Conservation (phyloP, 2,113 vertebrate genomes). For the Scomber scombrus region DNA sequence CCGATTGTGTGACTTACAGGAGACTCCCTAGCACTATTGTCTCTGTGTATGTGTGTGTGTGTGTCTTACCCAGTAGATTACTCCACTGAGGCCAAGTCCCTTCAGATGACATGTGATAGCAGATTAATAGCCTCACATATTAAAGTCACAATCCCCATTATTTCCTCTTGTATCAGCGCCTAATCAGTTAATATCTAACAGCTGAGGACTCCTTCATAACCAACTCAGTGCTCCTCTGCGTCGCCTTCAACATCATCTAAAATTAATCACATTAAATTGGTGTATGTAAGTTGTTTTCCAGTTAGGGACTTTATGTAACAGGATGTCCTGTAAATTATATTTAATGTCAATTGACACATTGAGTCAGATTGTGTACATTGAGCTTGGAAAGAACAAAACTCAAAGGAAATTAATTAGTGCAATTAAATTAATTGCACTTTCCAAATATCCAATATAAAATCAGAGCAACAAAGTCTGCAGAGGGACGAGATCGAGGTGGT, state of each 20-base stretch:
- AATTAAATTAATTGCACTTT: not conserved
- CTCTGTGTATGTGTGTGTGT: constrained; percentile 25
- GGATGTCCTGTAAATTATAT: not conserved
- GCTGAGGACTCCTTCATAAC: constrained; percentile 19
- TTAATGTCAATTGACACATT: not conserved
- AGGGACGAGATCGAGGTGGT: too few species aligned
- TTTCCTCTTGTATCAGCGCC: constrained; percentile 51
- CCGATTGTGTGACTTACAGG: constrained; percentile 77
- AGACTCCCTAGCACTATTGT: constrained; percentile 49
- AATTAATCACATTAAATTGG: constrained; percentile 42
- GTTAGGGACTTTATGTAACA: not conserved
- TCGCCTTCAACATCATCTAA: constrained; percentile 40
- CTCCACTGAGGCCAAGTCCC: constrained; percentile 74
- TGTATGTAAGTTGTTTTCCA: constrained; percentile 19
- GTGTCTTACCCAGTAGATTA: constrained; percentile 55
- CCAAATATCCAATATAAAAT: not conserved
- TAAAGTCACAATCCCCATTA: constrained; percentile 69
- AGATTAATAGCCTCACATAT: constrained; percentile 75
- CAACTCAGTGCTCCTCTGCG: constrained; percentile 18
- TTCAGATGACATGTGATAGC: constrained; percentile 68
- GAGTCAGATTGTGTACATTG: not conserved
- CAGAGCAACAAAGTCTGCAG: too few species aligned
- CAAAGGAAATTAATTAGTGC: too few species aligned
- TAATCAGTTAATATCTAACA: constrained; percentile 64
- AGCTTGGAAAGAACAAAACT: too few species aligned